These are phyloP conservation scores for Scylla paramamosain DNA, from an alignment of 1,140 invertebrate genomes.

Conservation along the genomic window DNA sequence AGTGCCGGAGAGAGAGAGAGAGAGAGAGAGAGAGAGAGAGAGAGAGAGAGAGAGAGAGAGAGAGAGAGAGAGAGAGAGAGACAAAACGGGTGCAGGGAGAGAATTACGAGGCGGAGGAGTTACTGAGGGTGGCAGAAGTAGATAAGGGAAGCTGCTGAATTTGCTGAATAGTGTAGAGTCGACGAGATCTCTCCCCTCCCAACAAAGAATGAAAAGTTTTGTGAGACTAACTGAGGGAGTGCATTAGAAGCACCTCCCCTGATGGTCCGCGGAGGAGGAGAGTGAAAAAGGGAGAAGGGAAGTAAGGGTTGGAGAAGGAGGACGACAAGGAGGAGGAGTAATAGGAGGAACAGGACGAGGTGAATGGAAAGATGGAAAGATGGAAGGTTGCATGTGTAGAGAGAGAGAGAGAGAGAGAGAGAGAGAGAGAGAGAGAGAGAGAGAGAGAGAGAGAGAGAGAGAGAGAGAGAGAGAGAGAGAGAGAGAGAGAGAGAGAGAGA, in stretches of 20 bases:
- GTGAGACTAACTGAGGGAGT: background rate
- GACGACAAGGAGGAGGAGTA: background rate
- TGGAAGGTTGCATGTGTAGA: background rate
- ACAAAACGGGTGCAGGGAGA: background rate
- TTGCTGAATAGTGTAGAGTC: no score
- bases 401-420: background rate
- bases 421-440: background rate
- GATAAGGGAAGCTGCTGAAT: background rate
- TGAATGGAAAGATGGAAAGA: background rate
- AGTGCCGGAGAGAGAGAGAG: background rate
- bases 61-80: background rate
- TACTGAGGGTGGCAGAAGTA: background rate
- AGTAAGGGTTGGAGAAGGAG: background rate
- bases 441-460: background rate
- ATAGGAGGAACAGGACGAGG: background rate
- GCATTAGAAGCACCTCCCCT: no score
- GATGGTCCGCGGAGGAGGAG: background rate
- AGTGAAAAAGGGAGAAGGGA: background rate
- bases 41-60: constrained; percentile 5
- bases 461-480: background rate
- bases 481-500: no score
- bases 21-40: constrained; percentile 22
- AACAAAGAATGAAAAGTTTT: background rate
- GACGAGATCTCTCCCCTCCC: no score
- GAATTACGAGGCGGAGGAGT: background rate